phyloP scores from a whole-genome alignment of 2,888 invertebrate species.

The Cosmopolites sordidus region DNA sequence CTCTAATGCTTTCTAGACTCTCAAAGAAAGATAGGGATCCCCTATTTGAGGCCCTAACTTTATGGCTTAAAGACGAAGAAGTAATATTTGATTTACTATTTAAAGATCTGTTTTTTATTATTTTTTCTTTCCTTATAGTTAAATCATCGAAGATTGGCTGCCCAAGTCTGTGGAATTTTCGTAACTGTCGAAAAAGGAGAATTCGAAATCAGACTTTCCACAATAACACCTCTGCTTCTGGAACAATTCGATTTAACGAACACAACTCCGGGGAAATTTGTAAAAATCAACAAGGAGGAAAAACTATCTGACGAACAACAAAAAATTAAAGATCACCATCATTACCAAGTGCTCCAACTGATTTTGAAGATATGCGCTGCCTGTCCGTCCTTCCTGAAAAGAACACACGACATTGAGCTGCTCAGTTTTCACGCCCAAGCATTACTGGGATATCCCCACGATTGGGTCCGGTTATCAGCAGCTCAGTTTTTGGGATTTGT shows the following conservation, averaged over 20 bases:
- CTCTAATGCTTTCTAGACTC: constrained; percentile 61
- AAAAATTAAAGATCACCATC: constrained; percentile 65
- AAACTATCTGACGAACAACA: constrained; percentile 54
- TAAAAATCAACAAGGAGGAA: constrained; percentile 49
- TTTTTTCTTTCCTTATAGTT: constrained; percentile 47
- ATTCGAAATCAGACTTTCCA: constrained; percentile 63
- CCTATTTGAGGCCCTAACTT: constrained; percentile 66
- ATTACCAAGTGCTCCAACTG: constrained; percentile 70
- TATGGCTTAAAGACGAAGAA: constrained; percentile 66
- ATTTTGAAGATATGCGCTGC: constrained; percentile 63
- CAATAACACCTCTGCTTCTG: constrained; percentile 57
- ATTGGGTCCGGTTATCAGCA: constrained; percentile 78
- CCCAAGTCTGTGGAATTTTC: constrained; percentile 75
- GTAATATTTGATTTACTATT: constrained; percentile 40
- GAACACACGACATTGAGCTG: constrained; percentile 53
- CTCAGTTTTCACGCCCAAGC: constrained; percentile 64
- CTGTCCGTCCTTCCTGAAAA: constrained; percentile 58
- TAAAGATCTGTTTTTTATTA: neutral
- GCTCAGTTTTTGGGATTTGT: constrained; percentile 73
- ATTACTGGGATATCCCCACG: constrained; percentile 75
- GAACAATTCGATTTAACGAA: constrained; percentile 41
- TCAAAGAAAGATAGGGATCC: constrained; percentile 56
- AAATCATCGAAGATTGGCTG: constrained; percentile 68
- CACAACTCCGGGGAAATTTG: constrained; percentile 55
- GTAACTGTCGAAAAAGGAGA: constrained; percentile 67